Percentiles rank a stretch among this genome's conserved stretches.
Conservation (phyloP, 2,888 invertebrate genomes). For the Candidula unifasciata region DNA sequence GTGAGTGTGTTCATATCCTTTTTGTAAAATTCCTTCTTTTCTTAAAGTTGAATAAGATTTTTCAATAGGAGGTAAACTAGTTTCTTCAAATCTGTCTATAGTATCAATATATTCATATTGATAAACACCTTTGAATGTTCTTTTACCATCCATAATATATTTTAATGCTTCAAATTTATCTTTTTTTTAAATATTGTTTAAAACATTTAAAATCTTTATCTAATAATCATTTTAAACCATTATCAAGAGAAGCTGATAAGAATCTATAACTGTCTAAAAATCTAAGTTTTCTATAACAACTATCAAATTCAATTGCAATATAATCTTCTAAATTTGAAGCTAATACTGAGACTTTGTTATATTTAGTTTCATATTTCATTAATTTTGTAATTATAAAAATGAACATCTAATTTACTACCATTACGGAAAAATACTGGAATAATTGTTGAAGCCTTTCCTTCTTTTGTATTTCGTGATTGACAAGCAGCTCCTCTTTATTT, state of each 20-base stretch:
- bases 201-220: not conserved
- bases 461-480: constrained; percentile 54
- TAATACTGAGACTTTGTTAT: constrained; percentile 46
- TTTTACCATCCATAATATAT: not conserved
- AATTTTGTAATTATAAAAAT: constrained; percentile 51
- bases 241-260: not conserved
- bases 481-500: constrained; percentile 46
- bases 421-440: constrained; percentile 55
- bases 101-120: constrained; percentile 29
- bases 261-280: constrained; percentile 6
- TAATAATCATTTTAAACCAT: not conserved
- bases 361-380: constrained; percentile 46
- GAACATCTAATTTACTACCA: constrained; percentile 54
- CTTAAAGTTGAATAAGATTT: constrained; percentile 25
- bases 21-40: not conserved
- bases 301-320: not conserved
- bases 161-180: not conserved
- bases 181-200: constrained; percentile 5
- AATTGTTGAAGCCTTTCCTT: constrained; percentile 47
- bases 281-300: constrained; percentile 3
- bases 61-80: constrained; percentile 8
- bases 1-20: constrained; percentile 24
- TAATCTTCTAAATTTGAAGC: not conserved
- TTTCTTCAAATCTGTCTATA: constrained; percentile 20
- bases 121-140: constrained; percentile 10